Evolutionary conservation across 2,888 invertebrate genomes (phyloP).

Genomic region (Papilio elwesi): DNA sequence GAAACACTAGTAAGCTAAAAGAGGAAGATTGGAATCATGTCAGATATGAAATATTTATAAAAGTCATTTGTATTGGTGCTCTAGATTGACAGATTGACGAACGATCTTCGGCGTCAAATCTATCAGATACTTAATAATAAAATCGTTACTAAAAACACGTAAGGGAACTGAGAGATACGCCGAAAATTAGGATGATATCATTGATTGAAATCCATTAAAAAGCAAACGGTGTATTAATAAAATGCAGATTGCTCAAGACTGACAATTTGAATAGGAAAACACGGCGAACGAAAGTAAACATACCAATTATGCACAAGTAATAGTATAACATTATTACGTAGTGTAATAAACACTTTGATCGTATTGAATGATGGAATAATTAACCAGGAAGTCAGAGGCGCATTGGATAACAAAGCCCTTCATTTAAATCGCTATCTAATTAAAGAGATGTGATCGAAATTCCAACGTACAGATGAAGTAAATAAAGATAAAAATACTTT

Average conservation of each 20-base stretch:
- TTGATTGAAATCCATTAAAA: neutral
- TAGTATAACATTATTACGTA: constrained; percentile 42
- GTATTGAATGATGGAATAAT: constrained; percentile 53
- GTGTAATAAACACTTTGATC: constrained; percentile 41
- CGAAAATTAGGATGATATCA: neutral
- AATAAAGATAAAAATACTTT: constrained; percentile 55
- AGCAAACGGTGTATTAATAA: constrained; percentile 1
- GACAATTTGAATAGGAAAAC: constrained; percentile 25
- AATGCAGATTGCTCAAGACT: neutral
- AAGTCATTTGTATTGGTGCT: too few relatives aligned
- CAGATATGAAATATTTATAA: neutral
- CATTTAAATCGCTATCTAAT: constrained; percentile 63
- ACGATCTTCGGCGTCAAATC: too few relatives aligned
- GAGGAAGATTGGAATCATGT: neutral
- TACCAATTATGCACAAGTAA: constrained; percentile 27
- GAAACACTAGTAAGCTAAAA: neutral
- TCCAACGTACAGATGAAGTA: constrained; percentile 33
- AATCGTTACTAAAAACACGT: neutral
- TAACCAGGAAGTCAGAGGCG: constrained; percentile 55
- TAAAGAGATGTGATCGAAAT: constrained; percentile 46
- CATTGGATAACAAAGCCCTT: constrained; percentile 56
- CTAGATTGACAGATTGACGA: neutral
- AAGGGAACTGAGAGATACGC: neutral
- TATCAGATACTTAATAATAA: too few relatives aligned
- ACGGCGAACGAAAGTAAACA: constrained; percentile 28